Evolutionary conservation across 2,888 invertebrate species (phyloP).

Genomic region (Pyrgus malvae): DNA sequence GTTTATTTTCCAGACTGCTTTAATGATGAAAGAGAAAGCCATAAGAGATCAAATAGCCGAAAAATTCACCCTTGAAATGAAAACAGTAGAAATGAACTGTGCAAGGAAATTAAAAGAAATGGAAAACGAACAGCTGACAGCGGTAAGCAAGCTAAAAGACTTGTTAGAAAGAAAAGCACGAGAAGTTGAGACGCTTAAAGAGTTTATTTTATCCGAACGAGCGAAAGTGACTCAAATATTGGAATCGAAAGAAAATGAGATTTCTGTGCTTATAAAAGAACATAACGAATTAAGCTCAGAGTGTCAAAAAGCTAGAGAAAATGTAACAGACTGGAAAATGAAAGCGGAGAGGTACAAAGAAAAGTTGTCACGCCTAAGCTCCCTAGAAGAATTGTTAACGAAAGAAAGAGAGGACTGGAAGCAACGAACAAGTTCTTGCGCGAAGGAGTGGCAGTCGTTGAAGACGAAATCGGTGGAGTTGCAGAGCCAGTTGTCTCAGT

Average conservation of each 20-base stretch:
- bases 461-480: constrained; percentile 67
- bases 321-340: constrained; percentile 57
- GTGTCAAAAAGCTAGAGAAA: constrained; percentile 62
- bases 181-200: constrained; percentile 76
- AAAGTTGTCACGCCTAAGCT: constrained; percentile 53
- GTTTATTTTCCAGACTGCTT: constrained; percentile 58
- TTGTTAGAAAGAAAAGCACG: constrained; percentile 76
- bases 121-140: constrained; percentile 72
- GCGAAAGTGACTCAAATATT: constrained; percentile 74
- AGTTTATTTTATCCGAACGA: constrained; percentile 76
- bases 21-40: constrained; percentile 79
- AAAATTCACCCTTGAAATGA: constrained; percentile 83
- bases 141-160: constrained; percentile 71
- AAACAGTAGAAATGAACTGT: constrained; percentile 80
- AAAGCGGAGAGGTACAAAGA: constrained; percentile 68
- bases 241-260: constrained; percentile 76
- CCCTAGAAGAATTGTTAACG: constrained; percentile 60
- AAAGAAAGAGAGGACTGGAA: constrained; percentile 68
- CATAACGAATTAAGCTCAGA: constrained; percentile 64
- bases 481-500: constrained; percentile 66
- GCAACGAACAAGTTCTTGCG: constrained; percentile 50
- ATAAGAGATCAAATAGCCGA: constrained; percentile 86
- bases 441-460: constrained; percentile 61
- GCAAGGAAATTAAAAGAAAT: constrained; percentile 72
- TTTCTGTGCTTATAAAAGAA: constrained; percentile 69